Evolutionary conservation across 2,113 vertebrate species (phyloP), one percentile per base, ranked within the genome.

Genomic region (Electrona antarctica): DNA sequence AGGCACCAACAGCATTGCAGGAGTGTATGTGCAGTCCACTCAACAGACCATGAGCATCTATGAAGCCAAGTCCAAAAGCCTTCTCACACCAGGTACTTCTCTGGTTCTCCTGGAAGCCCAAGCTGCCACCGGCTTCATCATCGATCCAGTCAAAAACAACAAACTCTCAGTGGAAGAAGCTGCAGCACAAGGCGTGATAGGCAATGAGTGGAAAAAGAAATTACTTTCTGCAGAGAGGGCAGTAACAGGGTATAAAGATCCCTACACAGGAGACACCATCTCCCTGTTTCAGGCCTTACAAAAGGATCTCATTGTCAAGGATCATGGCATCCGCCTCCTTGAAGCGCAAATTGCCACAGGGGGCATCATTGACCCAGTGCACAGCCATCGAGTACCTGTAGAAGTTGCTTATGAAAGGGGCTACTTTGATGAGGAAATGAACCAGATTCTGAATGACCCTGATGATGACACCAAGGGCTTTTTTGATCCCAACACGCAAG

Each of bases 381-480:
- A 76, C 46, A 73, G 69, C 60, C 69, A 73, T 59, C 69, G 15
- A 14, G 64, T 78, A 15, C 76, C 94, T 0, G 92, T 94, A 11
- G 92, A 93, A 6, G 92, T 91, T 64, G 94, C 94, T 55, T 94
- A 94, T 79, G 61, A 69, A n/a, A 87, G 89, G 0, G 93, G 93
- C 21, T 94, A 93, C 79, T 93, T 94, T 0, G 90, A 94, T 81
- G 87, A 91, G 74, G 88, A 84, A 64, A 85, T 95, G 82, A 93
- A 92, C 64, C 46, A 65, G 10, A 73, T 73, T 55, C 76, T 78
- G 2, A n/a, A 52, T 41, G 70, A 73, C 57, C 48, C 70, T 54
- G 55, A 15, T 59, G 75, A 77, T 14, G 75, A 77, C 57, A 77
- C 76, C 47, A 78, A 78, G 11, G 76, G 76, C 11, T 78, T 78